These are phyloP conservation scores for Lobophora halterata DNA, from an alignment of 2,888 invertebrate species.

Conservation along the genomic window DNA sequence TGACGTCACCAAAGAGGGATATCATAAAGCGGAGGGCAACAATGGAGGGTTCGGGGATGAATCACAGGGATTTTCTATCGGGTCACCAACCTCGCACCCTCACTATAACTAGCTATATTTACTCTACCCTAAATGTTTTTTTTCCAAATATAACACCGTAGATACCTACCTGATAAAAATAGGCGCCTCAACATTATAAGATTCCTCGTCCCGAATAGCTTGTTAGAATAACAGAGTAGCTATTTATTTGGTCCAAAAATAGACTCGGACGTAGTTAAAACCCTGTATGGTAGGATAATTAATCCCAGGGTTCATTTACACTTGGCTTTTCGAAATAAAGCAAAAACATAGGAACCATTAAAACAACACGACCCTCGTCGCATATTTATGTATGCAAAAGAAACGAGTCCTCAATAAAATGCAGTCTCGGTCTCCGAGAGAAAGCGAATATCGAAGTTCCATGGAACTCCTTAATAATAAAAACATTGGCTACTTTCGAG, in stretches of 20 bases:
- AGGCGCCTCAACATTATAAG: conserved; percentile 28
- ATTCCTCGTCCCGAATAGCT: too few species aligned
- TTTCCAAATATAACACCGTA: conserved; percentile 41
- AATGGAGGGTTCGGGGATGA: conserved; percentile 72
- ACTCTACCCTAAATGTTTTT: conserved; percentile 50
- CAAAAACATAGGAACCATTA: conserved; percentile 27
- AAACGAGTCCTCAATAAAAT: conserved; percentile 45
- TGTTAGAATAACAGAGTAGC: conserved; percentile 31
- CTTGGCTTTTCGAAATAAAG: conserved; percentile 39
- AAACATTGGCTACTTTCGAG: conserved; percentile 33
- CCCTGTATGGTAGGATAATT: conserved; percentile 21
- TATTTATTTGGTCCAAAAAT: conserved; percentile 36
- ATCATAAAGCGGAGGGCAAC: conserved; percentile 59
- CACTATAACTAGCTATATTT: conserved; percentile 62
- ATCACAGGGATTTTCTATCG: conserved; percentile 70
- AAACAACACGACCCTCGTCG: conserved; percentile 37
- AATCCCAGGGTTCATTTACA: conserved; percentile 22
- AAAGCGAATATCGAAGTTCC: conserved; percentile 42
- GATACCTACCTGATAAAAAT: conserved; percentile 39
- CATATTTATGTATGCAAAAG: conserved; percentile 48
- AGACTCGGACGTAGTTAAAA: conserved; percentile 15
- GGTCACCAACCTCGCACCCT: conserved; percentile 68
- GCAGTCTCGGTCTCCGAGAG: conserved; percentile 38
- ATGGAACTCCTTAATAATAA: conserved; percentile 35
- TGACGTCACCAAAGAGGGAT: conserved; percentile 71